phyloP scores from a whole-genome alignment of 2,797 vertebrate species.

The Phoebastria nigripes region DNA sequence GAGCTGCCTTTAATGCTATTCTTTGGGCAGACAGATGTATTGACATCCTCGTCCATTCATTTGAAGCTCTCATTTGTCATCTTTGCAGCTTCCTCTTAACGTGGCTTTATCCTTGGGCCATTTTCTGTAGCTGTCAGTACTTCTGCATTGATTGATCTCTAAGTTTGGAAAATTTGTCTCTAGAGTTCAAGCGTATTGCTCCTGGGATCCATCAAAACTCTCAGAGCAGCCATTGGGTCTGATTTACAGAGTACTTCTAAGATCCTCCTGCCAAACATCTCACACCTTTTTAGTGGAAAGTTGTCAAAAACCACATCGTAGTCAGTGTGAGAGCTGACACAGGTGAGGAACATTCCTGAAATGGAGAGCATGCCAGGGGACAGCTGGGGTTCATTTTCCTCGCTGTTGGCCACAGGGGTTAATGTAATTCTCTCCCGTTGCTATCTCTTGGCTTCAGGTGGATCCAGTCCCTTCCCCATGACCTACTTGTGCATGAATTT shows the following conservation, averaged over 20 bases:
- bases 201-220: neutral
- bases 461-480: neutral
- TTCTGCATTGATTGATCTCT: neutral
- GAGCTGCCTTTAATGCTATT: neutral
- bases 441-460: neutral
- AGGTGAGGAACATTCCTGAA: neutral
- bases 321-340: neutral
- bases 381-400: neutral
- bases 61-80: neutral
- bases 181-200: neutral
- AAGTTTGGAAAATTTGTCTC: neutral
- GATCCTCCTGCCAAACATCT: neutral
- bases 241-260: neutral
- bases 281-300: neutral
- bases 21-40: neutral
- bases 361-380: rapidly evolving
- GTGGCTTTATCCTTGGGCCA: neutral
- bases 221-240: neutral
- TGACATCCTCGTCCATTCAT: neutral
- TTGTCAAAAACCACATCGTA: neutral
- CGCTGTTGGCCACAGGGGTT: neutral
- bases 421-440: neutral
- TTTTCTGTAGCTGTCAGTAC: neutral
- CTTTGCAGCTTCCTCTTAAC: neutral
- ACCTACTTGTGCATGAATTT: neutral